Conservation (phyloP, 1,140 invertebrate species). For the Dryas iulia region DNA sequence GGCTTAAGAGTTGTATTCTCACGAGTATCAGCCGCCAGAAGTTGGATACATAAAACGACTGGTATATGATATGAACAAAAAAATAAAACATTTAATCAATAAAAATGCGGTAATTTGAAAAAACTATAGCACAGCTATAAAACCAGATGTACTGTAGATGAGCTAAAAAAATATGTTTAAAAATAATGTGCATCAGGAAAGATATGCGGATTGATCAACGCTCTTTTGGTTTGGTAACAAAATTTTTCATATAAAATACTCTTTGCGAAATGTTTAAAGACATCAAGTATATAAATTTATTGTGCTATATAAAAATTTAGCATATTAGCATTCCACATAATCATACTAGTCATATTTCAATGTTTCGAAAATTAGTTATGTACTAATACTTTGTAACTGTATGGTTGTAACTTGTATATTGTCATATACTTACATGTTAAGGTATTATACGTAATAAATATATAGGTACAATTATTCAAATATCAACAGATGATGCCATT, state of each 20-base stretch:
- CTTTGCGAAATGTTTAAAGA: too few relatives aligned
- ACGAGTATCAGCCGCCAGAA: constrained; percentile 43
- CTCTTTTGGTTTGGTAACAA: too few relatives aligned
- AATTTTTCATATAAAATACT: too few relatives aligned
- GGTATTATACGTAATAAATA: not conserved
- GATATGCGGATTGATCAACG: too few relatives aligned
- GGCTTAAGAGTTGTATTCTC: constrained; percentile 59
- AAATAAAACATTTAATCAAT: not conserved
- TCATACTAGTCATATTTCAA: not conserved
- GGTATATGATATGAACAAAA: constrained; percentile 39
- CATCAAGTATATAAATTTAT: too few relatives aligned
- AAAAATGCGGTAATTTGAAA: not conserved
- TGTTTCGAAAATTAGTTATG: not conserved
- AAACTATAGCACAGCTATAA: not conserved
- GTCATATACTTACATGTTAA: too few relatives aligned
- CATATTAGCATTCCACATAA: not conserved
- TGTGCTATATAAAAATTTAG: not conserved
- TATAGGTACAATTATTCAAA: not conserved
- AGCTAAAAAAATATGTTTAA: too few relatives aligned
- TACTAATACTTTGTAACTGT: not conserved
- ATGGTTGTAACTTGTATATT: not conserved
- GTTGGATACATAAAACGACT: constrained; percentile 63
- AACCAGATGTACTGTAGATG: too few relatives aligned
- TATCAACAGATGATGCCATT: not conserved
- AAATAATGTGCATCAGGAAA: too few relatives aligned